Evolutionary conservation across 1,140 invertebrate species (phyloP), one percentile per base, ranked within the genome.

Genomic region (Periplaneta americana): DNA sequence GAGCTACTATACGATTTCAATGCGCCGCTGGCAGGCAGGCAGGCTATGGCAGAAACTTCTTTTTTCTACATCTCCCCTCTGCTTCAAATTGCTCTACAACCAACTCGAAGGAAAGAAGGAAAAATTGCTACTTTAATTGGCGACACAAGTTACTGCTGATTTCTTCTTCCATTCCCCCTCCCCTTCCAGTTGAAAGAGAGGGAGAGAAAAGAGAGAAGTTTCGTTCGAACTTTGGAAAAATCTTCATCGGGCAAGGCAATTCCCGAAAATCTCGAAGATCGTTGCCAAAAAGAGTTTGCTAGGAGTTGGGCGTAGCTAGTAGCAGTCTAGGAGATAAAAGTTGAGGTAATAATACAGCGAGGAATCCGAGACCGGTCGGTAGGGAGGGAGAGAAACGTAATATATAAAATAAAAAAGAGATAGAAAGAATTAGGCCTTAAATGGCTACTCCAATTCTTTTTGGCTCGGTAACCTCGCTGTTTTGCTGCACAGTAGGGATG

Each of bases 61-160:
- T 66, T 66, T 8, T 66, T 9, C n/a, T 28, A 2, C 48, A 66
- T 66, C 10, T n/a, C 48, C n/a, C 48, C 48, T 66, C 5, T 28
- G 48, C 48, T 66, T 66, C 48, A 66, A 66, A 66, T 66, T 66
- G 48, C 48, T 28, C 48, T 66, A 18, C 22, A 66, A 28, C 48
- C 48, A n/a, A 66, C 48, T n/a, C 22, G 48, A n/a, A 66, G n/a
- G 33, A n/a, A 74, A 34, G 48, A 9, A 80, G 79, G 22, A 80
- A 80, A 80, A 80, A 80, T 80, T 80, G 48, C 79, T 66, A 74
- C 79, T 80, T 80, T 80, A 80, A 80, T 80, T 80, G 79, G 79
- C 79, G 66, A 80, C 79, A 80, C 79, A 80, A 80, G 37, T 80
- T 80, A 80, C 79, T 80, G 79, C 79, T 80, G 79, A 80, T 80